Conservation (phyloP, 2,797 vertebrate genomes). For the Premnoplex brunnescens region DNA sequence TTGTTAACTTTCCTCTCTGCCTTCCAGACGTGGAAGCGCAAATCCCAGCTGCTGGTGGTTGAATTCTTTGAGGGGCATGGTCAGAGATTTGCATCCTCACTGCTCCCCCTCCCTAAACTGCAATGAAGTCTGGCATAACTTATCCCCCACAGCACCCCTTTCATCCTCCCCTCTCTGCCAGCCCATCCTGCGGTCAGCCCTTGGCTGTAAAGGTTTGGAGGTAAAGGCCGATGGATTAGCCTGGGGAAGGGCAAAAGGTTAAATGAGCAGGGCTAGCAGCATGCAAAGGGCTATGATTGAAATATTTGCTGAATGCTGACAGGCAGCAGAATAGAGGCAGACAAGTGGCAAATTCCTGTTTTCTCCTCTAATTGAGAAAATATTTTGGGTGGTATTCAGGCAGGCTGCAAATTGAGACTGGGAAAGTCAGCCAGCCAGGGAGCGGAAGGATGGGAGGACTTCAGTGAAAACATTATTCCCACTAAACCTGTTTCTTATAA, state of each 20-base stretch:
- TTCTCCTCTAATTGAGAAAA: conserved; percentile 78
- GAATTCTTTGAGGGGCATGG: background rate
- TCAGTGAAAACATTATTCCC: background rate
- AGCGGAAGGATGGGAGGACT: background rate
- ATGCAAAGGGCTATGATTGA: conserved; percentile 68
- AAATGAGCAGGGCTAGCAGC: conserved; percentile 70
- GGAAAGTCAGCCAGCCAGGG: background rate
- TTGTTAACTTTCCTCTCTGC: background rate
- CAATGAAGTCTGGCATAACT: background rate
- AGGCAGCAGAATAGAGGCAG: conserved; percentile 78
- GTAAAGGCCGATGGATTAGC: conserved; percentile 67
- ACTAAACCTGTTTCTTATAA: background rate
- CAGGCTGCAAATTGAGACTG: conserved; percentile 55
- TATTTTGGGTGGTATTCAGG: conserved; percentile 76
- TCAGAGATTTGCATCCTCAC: background rate
- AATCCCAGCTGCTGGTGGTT: background rate
- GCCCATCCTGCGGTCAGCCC: background rate
- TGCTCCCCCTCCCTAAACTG: background rate
- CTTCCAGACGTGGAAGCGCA: background rate
- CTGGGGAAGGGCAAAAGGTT: conserved; percentile 70
- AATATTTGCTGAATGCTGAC: conserved; percentile 80
- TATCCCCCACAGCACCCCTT: background rate
- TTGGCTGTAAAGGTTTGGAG: conserved; percentile 51
- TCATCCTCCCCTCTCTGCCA: background rate
- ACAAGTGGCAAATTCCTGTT: conserved; percentile 80